These are phyloP conservation scores for Burhinus bistriatus DNA, from an alignment of 2,113 vertebrate species.

Conservation along the genomic window DNA sequence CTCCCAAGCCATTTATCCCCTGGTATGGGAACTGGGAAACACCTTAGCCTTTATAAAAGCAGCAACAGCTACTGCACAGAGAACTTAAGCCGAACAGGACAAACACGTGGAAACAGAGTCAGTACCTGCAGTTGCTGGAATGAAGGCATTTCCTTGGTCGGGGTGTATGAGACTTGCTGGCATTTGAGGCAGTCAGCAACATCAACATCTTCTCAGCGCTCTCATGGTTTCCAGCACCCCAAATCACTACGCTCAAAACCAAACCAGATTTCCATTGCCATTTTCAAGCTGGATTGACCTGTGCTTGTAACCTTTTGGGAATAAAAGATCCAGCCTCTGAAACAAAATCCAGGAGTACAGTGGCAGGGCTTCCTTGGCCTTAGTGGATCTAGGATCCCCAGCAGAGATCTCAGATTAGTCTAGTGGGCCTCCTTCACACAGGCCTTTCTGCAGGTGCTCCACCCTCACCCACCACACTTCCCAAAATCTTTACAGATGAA, in stretches of 20 bases:
- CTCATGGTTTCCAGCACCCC: not conserved
- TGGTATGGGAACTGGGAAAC: not conserved
- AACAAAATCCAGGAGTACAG: not conserved
- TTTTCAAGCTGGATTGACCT: not conserved
- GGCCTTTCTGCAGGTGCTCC: not conserved
- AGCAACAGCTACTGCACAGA: not conserved
- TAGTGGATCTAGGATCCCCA: not conserved
- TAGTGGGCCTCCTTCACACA: not conserved
- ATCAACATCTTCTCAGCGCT: not conserved
- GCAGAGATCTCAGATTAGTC: not conserved
- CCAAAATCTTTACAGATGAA: not conserved
- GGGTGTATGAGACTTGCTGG: not conserved
- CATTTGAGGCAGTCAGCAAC: not conserved
- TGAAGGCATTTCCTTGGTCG: not conserved
- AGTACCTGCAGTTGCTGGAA: not conserved
- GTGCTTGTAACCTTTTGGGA: not conserved
- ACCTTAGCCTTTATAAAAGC: not conserved
- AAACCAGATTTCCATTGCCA: not conserved
- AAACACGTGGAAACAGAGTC: not conserved
- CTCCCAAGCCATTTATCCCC: rapidly evolving
- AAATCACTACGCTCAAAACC: not conserved
- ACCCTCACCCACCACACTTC: not conserved
- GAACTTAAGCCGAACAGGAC: not conserved
- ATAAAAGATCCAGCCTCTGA: not conserved
- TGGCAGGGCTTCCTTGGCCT: not conserved